Percentiles rank a stretch among this genome's conserved stretches.
These are phyloP conservation scores for Eretmodus cyanostictus DNA, from an alignment of 2,113 vertebrate genomes.

Conservation along the genomic window DNA sequence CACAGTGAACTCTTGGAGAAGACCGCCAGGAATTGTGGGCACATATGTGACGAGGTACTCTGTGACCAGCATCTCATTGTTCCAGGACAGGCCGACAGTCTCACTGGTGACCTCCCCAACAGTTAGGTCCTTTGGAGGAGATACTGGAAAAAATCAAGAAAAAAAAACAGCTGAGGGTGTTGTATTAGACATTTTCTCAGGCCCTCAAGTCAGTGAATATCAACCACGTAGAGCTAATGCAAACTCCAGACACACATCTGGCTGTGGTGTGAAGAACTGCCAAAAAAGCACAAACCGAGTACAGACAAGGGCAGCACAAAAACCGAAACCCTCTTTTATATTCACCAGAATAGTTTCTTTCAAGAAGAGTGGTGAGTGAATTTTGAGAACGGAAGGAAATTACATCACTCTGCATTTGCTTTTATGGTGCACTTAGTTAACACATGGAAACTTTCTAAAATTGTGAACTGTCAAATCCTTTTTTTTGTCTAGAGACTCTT, in stretches of 20 bases:
- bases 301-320: background rate
- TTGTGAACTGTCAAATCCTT: background rate
- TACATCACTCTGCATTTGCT: slow-evolving; percentile 4
- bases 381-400: slow-evolving; percentile 20
- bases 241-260: slow-evolving; percentile 51
- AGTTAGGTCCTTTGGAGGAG: slow-evolving; percentile 82
- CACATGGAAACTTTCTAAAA: slow-evolving; percentile 14
- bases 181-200: slow-evolving; percentile 6
- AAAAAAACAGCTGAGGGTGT: background rate
- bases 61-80: slow-evolving; percentile 84
- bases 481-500: background rate
- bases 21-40: slow-evolving; percentile 78
- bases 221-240: slow-evolving; percentile 6
- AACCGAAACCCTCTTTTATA: background rate
- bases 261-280: slow-evolving; percentile 15
- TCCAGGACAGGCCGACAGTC: slow-evolving; percentile 85
- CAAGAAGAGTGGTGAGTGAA: background rate
- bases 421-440: background rate
- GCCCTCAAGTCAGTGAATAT: background rate
- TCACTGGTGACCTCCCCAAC: slow-evolving; percentile 81
- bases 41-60: slow-evolving; percentile 83
- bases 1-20: slow-evolving; percentile 81
- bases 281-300: slow-evolving; percentile 1
- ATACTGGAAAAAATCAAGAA: slow-evolving; percentile 70
- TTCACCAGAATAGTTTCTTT: background rate